Conservation (phyloP, 2,888 invertebrate species). For the Acronicta psi region DNA sequence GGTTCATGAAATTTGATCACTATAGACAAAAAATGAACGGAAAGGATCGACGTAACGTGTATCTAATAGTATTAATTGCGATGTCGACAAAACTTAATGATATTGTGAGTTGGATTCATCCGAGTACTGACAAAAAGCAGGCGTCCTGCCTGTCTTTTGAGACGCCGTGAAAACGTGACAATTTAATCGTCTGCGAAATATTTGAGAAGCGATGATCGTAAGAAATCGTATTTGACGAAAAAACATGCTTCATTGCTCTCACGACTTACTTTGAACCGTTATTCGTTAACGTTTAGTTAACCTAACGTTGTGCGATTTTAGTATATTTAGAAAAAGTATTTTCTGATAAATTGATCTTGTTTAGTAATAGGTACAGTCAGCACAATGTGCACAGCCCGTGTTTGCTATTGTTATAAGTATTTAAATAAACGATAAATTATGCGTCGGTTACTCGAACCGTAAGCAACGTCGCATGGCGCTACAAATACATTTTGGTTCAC, state of each 20-base stretch:
- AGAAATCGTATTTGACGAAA: constrained; percentile 3
- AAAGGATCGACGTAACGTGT: constrained; percentile 25
- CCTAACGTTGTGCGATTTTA: too few relatives aligned
- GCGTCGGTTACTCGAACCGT: too few relatives aligned
- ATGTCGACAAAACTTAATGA: constrained; percentile 20
- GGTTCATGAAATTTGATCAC: constrained; percentile 30
- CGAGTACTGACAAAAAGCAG: constrained; percentile 18
- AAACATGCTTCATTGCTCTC: constrained; percentile 6
- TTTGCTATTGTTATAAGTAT: too few relatives aligned
- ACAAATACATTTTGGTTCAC: too few relatives aligned
- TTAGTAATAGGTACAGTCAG: too few relatives aligned
- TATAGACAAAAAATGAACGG: constrained; percentile 33
- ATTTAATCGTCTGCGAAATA: constrained; percentile 21
- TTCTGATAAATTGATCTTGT: too few relatives aligned
- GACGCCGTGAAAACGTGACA: constrained; percentile 19
- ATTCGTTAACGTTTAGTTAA: not conserved
- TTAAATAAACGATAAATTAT: too few relatives aligned
- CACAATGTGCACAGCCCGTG: too few relatives aligned
- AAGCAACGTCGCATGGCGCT: too few relatives aligned
- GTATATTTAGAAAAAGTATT: too few relatives aligned
- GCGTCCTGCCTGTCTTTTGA: not conserved
- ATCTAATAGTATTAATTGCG: constrained; percentile 33
- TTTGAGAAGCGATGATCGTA: constrained; percentile 14
- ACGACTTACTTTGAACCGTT: constrained; percentile 5
- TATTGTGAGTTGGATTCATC: constrained; percentile 18